Percentiles rank a stretch among this genome's conserved stretches.
These are phyloP conservation scores for Himalopsyche anomala DNA, from an alignment of 2,888 invertebrate species.

Conservation along the genomic window DNA sequence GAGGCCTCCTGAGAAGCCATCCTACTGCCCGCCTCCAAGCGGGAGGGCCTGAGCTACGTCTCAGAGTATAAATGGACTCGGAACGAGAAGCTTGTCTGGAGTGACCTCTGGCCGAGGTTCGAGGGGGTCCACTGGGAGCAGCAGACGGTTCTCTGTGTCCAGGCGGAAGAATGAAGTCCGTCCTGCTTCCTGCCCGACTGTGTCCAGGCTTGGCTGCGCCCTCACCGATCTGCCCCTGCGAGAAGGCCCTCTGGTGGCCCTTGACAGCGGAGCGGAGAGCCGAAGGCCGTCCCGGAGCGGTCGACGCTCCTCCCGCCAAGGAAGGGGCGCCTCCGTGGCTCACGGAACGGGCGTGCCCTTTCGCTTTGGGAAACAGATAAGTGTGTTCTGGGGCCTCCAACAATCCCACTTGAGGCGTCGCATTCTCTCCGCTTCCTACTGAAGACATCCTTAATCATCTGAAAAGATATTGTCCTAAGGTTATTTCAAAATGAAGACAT, in stretches of 20 bases:
- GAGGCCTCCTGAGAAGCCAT: constrained; percentile 79
- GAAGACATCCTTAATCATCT: constrained; percentile 84
- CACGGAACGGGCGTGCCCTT: constrained; percentile 87
- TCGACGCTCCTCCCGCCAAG: constrained; percentile 70
- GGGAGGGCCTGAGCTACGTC: constrained; percentile 84
- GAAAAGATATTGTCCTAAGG: constrained; percentile 67
- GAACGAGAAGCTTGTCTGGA: constrained; percentile 93
- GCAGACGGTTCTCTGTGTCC: constrained; percentile 85
- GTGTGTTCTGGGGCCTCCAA: constrained; percentile 77
- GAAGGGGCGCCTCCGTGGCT: constrained; percentile 87
- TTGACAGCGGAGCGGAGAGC: constrained; percentile 84
- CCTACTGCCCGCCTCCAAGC: constrained; percentile 83
- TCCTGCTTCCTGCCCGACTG: constrained; percentile 89
- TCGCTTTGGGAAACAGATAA: constrained; percentile 76
- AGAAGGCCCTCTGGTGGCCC: constrained; percentile 90
- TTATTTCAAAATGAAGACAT: constrained; percentile 3
- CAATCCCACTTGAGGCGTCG: constrained; percentile 73
- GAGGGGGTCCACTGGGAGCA: constrained; percentile 72
- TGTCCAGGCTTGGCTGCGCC: constrained; percentile 79
- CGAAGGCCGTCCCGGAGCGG: constrained; percentile 79
- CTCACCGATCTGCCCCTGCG: constrained; percentile 90
- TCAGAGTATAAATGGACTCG: constrained; percentile 92
- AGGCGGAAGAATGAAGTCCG: constrained; percentile 92
- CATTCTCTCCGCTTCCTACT: constrained; percentile 80
- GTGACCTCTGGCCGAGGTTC: constrained; percentile 80